Percentiles rank a stretch among this genome's conserved stretches.
phyloP scores from a whole-genome alignment of 2,797 vertebrate genomes.

The Argya squamiceps region DNA sequence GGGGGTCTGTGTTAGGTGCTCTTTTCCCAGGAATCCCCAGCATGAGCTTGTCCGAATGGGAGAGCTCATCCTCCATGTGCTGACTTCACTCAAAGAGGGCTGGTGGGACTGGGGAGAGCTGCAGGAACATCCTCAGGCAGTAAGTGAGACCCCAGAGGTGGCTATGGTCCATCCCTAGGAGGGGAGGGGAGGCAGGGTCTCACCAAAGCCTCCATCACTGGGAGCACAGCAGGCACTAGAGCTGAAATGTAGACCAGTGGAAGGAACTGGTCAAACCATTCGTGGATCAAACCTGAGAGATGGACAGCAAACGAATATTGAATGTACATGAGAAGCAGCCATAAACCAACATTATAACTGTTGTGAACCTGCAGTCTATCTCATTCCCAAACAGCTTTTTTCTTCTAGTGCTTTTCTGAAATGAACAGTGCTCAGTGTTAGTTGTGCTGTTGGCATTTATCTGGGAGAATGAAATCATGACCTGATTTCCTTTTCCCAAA shows the following conservation, averaged over 20 bases:
- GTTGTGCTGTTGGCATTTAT: not conserved
- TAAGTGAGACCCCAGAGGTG: not conserved
- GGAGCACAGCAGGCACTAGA: not conserved
- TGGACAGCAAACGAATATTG: not conserved
- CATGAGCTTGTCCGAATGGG: not conserved
- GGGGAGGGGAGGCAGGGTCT: not conserved
- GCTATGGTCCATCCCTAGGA: not conserved
- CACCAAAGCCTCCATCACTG: slow-evolving; percentile 13
- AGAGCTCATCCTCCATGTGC: not conserved
- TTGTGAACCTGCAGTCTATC: not conserved
- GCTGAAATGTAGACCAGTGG: not conserved
- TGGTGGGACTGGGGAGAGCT: not conserved
- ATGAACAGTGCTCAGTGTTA: not conserved
- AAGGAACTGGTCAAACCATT: not conserved
- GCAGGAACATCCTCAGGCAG: not conserved
- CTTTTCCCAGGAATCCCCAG: not conserved
- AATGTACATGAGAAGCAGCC: not conserved
- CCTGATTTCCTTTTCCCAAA: not conserved
- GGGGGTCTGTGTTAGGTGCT: not conserved
- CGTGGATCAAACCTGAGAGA: not conserved
- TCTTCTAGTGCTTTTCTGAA: not conserved
- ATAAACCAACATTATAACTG: not conserved
- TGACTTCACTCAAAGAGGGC: slow-evolving; percentile 40
- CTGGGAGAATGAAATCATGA: not conserved
- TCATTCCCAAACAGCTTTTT: not conserved